Evolutionary conservation across 2,797 vertebrate species (phyloP), one percentile per base, ranked within the genome.

Genomic region (Oreonectes daqikongensis): DNA sequence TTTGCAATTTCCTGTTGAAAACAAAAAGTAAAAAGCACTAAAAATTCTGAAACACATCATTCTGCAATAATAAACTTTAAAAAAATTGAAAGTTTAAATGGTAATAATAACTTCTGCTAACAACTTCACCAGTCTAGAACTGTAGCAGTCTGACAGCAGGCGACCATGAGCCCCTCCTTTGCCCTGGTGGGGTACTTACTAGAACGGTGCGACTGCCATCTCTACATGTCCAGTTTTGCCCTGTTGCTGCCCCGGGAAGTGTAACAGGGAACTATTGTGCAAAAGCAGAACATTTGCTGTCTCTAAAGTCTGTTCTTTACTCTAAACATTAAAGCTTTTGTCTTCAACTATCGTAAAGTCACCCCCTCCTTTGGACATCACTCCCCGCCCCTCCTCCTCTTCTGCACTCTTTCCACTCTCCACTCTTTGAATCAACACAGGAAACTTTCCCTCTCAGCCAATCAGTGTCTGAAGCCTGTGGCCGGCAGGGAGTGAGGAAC

Each of bases 391-490:
- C 60, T 67, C 73, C 67, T 26, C 38, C 69, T 69, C 65, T 55
- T 44, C 53, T 26, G 30, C 17, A 35, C 44, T 20, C 15, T 73
- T 65, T 48, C 61, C 40, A 26, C 55, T 66, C 92, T 48, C 61
- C 40, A 26, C 55, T 66, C 92, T 95, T 95, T 90, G 92, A 95
- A 94, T 92, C 90, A 91, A 93, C 92, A 93, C 93, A 94, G 93
- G 92, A 94, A 94, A 84, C 87, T 71, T 42, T 24, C 20, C 28
- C 2, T 10, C 78, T 64, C 79, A 87, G 57, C 94, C 93, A 95
- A 94, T 93, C 86, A 84, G 66, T 80, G 60, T 20, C 53, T 66
- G 20, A 32, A 26, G 24, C 52, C 75, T 79, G 61, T 48, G 69
- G 57, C 77, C 75, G 83, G 86, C 63, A 71, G 79, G 80, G 74